A percentile compares a stretch with the other conserved stretches of the same genome.
Evolutionary conservation across 1,140 invertebrate species (phyloP).

Genomic region (Thaumatotibia leucotreta): DNA sequence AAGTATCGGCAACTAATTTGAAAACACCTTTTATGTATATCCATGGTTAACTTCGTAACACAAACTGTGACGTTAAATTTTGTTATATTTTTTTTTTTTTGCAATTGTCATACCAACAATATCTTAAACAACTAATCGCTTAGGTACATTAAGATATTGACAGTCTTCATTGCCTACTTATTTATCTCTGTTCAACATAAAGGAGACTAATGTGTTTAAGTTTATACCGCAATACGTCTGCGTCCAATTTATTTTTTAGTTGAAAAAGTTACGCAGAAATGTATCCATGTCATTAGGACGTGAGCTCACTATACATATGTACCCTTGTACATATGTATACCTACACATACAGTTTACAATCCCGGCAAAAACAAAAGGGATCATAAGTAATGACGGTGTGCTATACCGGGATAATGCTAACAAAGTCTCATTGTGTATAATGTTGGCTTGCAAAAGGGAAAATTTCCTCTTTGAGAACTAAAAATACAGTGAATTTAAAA

Average conservation of each 20-base stretch:
- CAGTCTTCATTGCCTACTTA: neutral
- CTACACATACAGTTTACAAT: neutral
- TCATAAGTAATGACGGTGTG: neutral
- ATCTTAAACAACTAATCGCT: too few relatives aligned
- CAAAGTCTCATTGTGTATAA: neutral
- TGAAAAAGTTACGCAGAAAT: neutral
- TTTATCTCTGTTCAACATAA: neutral
- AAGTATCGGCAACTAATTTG: too few relatives aligned
- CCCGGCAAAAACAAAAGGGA: neutral
- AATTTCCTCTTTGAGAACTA: neutral
- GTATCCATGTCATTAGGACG: neutral
- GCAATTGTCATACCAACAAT: too few relatives aligned
- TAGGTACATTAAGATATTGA: neutral
- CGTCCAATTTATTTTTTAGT: conserved; percentile 8
- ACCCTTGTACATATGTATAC: too few relatives aligned
- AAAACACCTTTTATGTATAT: too few relatives aligned
- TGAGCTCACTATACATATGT: neutral
- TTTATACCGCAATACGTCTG: conserved; percentile 8
- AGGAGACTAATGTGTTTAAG: conserved; percentile 13
- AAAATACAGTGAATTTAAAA: neutral
- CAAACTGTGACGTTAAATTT: too few relatives aligned
- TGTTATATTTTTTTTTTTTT: too few relatives aligned
- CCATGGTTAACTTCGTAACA: too few relatives aligned
- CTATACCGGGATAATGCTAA: neutral
- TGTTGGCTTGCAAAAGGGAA: neutral